phyloP scores from a whole-genome alignment of 2,113 vertebrate species.

The Otus sunia region DNA sequence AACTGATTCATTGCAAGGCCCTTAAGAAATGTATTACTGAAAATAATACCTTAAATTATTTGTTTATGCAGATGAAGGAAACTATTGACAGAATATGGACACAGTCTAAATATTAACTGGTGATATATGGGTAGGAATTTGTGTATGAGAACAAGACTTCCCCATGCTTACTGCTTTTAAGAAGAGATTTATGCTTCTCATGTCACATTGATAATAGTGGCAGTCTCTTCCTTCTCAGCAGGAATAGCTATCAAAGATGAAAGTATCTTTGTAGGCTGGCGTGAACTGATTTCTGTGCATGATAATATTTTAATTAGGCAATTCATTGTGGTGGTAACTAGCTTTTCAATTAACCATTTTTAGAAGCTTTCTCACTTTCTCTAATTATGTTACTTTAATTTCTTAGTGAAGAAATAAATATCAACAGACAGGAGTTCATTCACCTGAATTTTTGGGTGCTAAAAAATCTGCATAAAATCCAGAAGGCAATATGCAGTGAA shows the following conservation, averaged over 20 bases:
- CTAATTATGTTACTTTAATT: conserved; percentile 22
- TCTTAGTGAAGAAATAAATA: neutral
- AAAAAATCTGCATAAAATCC: neutral
- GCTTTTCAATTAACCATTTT: conserved; percentile 20
- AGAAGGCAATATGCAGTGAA: neutral
- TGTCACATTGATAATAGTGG: neutral
- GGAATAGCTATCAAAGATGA: conserved; percentile 15
- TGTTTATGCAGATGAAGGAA: neutral
- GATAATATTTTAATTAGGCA: conserved; percentile 59
- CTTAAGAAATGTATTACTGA: neutral
- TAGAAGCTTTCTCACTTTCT: neutral
- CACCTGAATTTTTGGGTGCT: neutral
- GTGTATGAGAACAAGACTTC: neutral
- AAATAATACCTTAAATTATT: neutral
- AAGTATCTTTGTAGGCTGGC: neutral
- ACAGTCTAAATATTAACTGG: neutral
- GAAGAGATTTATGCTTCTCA: neutral
- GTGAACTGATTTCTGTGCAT: neutral
- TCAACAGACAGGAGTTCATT: neutral
- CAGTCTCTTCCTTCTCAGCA: neutral
- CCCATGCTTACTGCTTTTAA: neutral
- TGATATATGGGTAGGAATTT: neutral
- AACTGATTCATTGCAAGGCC: neutral
- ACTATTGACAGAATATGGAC: neutral
- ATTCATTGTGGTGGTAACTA: conserved; percentile 11